A percentile compares a stretch with the other conserved stretches of the same genome.
Conservation (phyloP, 2,113 vertebrate genomes). For the Stigmatopora argus region DNA sequence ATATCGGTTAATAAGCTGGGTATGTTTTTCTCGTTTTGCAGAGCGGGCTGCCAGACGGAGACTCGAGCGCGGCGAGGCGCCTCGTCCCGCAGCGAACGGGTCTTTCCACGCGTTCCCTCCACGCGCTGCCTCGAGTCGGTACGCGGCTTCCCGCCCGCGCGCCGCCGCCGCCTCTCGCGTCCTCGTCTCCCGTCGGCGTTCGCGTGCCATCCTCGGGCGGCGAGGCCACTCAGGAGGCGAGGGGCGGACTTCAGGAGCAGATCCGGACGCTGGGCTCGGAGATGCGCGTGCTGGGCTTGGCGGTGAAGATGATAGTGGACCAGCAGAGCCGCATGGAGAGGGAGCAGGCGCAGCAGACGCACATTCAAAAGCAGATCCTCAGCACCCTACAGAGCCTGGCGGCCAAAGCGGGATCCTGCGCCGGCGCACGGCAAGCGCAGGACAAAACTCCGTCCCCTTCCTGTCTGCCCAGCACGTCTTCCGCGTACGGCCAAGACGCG, state of each 20-base stretch:
- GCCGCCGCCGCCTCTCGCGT: conserved; percentile 28
- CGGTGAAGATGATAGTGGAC: conserved; percentile 70
- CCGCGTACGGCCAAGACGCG: conserved; percentile 51
- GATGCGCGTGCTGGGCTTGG: conserved; percentile 69
- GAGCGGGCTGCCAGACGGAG: conserved; percentile 50
- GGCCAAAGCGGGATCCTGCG: conserved; percentile 51
- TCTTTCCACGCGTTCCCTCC: conserved; percentile 34
- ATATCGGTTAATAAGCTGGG: no score
- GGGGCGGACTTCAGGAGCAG: conserved; percentile 56
- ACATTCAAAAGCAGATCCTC: conserved; percentile 79
- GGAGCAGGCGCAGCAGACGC: conserved; percentile 77
- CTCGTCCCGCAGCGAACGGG: conserved; percentile 53
- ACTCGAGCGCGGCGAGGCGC: conserved; percentile 28
- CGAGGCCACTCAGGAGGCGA: conserved; percentile 36
- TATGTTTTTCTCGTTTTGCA: conserved; percentile 20
- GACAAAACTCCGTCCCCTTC: conserved; percentile 57
- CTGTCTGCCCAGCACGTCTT: conserved; percentile 29
- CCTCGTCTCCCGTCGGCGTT: conserved; percentile 31
- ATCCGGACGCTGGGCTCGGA: conserved; percentile 70
- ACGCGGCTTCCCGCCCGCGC: conserved; percentile 54
- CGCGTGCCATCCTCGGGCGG: conserved; percentile 46
- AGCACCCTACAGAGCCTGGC: conserved; percentile 72
- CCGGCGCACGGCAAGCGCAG: conserved; percentile 37
- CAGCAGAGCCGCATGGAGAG: conserved; percentile 70
- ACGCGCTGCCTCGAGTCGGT: conserved; percentile 54